A percentile compares a stretch with the other conserved stretches of the same genome.
Conservation (phyloP, 2,888 invertebrate species). For the Fragum whitleyi region DNA sequence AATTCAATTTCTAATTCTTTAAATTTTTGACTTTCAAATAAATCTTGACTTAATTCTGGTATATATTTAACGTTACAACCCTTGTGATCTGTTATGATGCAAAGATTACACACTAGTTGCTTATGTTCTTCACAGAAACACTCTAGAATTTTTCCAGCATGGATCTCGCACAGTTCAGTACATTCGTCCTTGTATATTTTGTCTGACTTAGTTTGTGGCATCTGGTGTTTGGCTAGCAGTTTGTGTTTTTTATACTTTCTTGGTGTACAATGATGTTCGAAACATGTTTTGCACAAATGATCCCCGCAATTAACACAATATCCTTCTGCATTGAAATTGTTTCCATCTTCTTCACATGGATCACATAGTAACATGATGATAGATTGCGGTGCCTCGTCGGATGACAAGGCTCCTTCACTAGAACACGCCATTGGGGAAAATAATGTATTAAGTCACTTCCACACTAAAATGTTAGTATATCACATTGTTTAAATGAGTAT, state of each 20-base stretch:
- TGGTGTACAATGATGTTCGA: constrained; percentile 12
- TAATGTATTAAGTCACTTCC: too few species aligned
- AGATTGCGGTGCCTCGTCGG: not conserved
- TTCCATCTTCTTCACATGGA: constrained; percentile 3
- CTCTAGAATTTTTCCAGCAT: constrained; percentile 6
- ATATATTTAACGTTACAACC: constrained; percentile 6
- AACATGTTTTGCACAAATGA: constrained; percentile 21
- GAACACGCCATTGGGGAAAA: not conserved
- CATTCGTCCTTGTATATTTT: not conserved
- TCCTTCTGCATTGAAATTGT: not conserved
- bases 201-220: not conserved
- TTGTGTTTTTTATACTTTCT: constrained; percentile 22
- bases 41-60: not conserved
- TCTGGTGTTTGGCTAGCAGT: constrained; percentile 7
- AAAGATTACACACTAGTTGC: constrained; percentile 17
- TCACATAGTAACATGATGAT: not conserved
- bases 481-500: too few species aligned
- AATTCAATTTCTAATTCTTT: not conserved
- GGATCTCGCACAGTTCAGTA: constrained; percentile 3
- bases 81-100: constrained; percentile 21
- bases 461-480: too few species aligned
- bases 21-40: not conserved
- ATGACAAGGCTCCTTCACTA: not conserved
- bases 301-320: constrained; percentile 23
- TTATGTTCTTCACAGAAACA: constrained; percentile 24